Percentiles rank a stretch among this genome's conserved stretches.
These are phyloP conservation scores for Tanaodytes sp. DNA, from an alignment of 2,888 invertebrate genomes.

Conservation along the genomic window DNA sequence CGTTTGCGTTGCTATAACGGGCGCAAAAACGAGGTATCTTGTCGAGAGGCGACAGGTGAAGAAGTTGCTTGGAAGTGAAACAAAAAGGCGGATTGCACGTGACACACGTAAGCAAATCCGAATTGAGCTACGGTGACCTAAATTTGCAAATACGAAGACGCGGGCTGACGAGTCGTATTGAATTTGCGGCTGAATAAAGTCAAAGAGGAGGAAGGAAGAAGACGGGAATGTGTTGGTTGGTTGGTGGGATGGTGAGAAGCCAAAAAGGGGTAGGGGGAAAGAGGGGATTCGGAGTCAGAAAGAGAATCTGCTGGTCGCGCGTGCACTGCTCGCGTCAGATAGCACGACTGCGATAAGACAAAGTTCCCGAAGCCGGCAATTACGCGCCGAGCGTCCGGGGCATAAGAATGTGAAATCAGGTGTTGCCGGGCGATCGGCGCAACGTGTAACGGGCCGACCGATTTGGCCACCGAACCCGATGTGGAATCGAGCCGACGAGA, in stretches of 20 bases:
- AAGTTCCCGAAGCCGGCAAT: conserved; percentile 47
- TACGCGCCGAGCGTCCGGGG: conserved; percentile 45
- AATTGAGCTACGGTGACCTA: conserved; percentile 51
- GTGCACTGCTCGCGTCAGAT: conserved; percentile 51
- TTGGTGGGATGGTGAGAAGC: neutral
- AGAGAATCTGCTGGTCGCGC: conserved; percentile 38
- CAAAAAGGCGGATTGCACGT: conserved; percentile 47
- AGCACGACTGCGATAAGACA: conserved; percentile 50
- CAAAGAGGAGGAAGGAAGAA: conserved; percentile 4
- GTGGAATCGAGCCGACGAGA: conserved; percentile 23
- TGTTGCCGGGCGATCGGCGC: conserved; percentile 40
- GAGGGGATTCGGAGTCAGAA: conserved; percentile 1
- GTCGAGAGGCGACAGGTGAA: conserved; percentile 41
- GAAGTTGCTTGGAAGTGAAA: conserved; percentile 38
- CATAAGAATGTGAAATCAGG: conserved; percentile 54
- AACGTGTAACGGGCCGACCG: conserved; percentile 46
- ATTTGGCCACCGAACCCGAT: conserved; percentile 41
- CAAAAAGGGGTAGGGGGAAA: conserved; percentile 5
- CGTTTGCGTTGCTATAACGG: no score
- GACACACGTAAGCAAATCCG: conserved; percentile 53
- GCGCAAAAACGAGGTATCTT: conserved; percentile 25
- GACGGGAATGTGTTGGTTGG: neutral
- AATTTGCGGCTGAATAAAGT: conserved; percentile 39
- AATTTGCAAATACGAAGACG: conserved; percentile 41
- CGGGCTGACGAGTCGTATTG: conserved; percentile 40